phyloP scores from a whole-genome alignment of 2,113 vertebrate species.

The Carlito syrichta region DNA sequence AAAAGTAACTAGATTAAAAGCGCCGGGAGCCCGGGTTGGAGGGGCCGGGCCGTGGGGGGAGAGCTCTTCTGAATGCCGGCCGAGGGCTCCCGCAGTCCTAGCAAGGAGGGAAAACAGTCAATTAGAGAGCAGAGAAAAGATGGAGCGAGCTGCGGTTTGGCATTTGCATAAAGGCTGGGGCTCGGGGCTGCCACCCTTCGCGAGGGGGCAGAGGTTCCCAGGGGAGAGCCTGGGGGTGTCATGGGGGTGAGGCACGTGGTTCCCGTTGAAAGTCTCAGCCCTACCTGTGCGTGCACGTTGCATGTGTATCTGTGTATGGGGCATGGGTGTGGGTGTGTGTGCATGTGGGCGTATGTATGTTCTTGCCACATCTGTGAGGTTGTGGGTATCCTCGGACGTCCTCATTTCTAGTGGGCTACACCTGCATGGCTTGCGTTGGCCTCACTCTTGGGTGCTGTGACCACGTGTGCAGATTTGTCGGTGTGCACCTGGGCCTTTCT shows the following conservation, averaged over 20 bases:
- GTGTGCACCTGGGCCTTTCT: background rate
- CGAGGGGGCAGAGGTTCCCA: slow-evolving; percentile 68
- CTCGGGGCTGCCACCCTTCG: slow-evolving; percentile 71
- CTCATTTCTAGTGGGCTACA: background rate
- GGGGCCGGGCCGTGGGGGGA: slow-evolving; percentile 55
- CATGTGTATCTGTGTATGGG: background rate
- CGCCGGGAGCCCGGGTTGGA: slow-evolving; percentile 50
- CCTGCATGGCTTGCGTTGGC: background rate
- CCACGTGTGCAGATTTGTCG: background rate
- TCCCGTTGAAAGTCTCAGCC: slow-evolving; percentile 61
- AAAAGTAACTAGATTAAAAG: slow-evolving; percentile 77
- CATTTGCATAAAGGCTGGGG: slow-evolving; percentile 83
- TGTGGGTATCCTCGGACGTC: background rate
- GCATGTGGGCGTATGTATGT: background rate
- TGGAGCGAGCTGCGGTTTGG: slow-evolving; percentile 71
- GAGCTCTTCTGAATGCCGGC: slow-evolving; percentile 64
- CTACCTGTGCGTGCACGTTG: background rate
- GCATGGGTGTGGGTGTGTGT: background rate
- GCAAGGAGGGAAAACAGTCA: slow-evolving; percentile 79
- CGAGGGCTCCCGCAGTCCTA: slow-evolving; percentile 73
- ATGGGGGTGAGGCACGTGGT: slow-evolving; percentile 9
- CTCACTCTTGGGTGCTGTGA: background rate
- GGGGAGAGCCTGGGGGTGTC: slow-evolving; percentile 61
- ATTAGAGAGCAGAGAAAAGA: slow-evolving; percentile 78
- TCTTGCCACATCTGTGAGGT: background rate